These are phyloP conservation scores for Macroglossus sobrinus DNA, from an alignment of 2,113 vertebrate species.

Conservation along the genomic window DNA sequence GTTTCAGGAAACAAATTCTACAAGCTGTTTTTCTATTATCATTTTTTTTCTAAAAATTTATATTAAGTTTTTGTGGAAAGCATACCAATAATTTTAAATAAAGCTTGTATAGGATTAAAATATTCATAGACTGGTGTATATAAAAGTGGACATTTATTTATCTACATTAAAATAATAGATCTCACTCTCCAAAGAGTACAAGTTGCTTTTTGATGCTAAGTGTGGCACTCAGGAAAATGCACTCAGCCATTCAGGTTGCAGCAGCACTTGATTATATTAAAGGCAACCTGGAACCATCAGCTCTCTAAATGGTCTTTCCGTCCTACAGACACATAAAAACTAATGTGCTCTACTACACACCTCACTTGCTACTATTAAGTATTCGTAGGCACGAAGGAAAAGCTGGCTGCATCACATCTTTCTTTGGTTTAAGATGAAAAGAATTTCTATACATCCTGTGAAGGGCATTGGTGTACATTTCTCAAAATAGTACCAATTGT, in stretches of 20 bases:
- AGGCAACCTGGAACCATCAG: background rate
- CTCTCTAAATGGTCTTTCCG: background rate
- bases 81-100: background rate
- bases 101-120: background rate
- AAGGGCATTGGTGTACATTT: background rate
- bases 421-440: background rate
- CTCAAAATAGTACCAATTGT: background rate
- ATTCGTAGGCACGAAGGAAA: background rate
- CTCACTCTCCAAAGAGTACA: background rate
- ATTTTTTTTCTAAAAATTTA: background rate
- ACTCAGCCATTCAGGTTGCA: background rate
- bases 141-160: background rate
- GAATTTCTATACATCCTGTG: background rate
- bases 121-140: background rate
- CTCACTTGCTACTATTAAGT: background rate
- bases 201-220: background rate
- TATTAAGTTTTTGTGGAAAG: background rate
- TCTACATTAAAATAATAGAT: background rate
- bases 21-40: background rate
- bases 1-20: background rate
- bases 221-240: conserved; percentile 7
- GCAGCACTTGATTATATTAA: background rate
- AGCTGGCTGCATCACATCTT: background rate
- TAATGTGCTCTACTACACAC: background rate
- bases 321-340: background rate